A percentile compares a stretch with the other conserved stretches of the same genome.
These are phyloP conservation scores for Microcebus jonahi DNA, from an alignment of 2,113 vertebrate species.

Conservation along the genomic window DNA sequence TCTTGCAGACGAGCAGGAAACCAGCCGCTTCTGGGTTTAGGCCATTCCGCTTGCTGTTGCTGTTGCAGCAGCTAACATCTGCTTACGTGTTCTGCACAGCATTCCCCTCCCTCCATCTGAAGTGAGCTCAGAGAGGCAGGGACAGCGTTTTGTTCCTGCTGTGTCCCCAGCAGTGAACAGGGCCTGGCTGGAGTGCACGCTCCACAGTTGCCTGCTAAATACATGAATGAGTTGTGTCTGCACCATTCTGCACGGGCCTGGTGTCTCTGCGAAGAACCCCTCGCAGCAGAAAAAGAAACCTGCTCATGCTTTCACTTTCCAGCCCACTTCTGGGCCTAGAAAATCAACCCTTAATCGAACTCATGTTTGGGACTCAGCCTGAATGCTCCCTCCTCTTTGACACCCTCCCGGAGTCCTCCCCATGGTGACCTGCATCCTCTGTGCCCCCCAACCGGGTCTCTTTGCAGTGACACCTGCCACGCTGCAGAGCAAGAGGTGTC, in stretches of 20 bases:
- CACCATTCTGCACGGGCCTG: not conserved
- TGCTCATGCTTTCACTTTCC: not conserved
- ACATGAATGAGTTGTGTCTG: not conserved
- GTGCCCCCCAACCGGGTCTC: not conserved
- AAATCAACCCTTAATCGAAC: not conserved
- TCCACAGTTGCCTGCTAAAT: not conserved
- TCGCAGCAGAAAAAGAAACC: not conserved
- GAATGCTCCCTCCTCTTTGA: not conserved
- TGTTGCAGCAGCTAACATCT: accelerated
- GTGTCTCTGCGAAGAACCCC: not conserved
- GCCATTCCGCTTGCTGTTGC: not conserved
- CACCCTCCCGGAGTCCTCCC: not conserved
- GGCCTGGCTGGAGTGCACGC: not conserved
- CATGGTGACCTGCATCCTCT: not conserved
- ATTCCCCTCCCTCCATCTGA: not conserved
- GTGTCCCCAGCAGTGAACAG: accelerated
- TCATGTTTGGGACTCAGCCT: not conserved
- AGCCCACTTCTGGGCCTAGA: not conserved
- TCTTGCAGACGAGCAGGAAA: not conserved
- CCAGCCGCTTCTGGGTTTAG: not conserved
- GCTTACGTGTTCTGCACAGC: not conserved
- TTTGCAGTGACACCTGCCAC: not conserved
- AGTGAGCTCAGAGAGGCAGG: not conserved
- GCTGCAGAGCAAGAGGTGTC: not conserved
- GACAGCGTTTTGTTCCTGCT: not conserved